Evolutionary conservation across 2,797 vertebrate genomes (phyloP).

Genomic region (Chiloscyllium punctatum): DNA sequence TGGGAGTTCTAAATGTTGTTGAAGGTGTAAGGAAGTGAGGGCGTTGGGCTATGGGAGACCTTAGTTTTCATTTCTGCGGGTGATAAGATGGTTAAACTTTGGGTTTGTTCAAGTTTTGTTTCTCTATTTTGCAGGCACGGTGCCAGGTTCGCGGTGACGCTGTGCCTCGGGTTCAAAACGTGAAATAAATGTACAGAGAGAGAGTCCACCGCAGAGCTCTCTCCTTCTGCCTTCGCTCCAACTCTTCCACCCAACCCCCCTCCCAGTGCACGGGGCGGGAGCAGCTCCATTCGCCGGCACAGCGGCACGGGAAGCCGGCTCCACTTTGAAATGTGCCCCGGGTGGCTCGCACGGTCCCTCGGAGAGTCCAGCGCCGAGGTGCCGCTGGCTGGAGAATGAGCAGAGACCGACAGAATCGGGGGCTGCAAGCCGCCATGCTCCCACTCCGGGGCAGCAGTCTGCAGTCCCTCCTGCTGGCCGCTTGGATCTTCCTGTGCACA

Average conservation of each 20-base stretch:
- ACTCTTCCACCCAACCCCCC: no score
- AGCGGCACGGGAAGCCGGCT: no score
- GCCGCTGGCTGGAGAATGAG: background rate
- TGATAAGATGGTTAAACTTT: background rate
- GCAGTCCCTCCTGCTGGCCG: background rate
- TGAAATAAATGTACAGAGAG: background rate
- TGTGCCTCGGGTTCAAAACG: background rate
- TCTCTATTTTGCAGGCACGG: background rate
- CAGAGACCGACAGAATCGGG: background rate
- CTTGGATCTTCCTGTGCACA: background rate
- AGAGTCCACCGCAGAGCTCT: background rate
- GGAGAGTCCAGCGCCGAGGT: background rate
- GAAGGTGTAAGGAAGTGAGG: background rate
- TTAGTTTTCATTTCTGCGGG: background rate
- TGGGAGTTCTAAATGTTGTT: background rate
- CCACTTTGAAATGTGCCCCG: background rate
- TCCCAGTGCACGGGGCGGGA: no score
- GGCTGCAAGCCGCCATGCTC: background rate
- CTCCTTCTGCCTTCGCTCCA: no score
- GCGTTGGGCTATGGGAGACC: background rate
- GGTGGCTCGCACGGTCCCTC: background rate
- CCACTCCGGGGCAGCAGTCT: background rate
- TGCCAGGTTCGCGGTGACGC: constrained; percentile 5
- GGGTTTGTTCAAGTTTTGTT: background rate
- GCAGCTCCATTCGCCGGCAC: no score